phyloP scores from a whole-genome alignment of 1,140 invertebrate species.

The Euura saliciscinereae region DNA sequence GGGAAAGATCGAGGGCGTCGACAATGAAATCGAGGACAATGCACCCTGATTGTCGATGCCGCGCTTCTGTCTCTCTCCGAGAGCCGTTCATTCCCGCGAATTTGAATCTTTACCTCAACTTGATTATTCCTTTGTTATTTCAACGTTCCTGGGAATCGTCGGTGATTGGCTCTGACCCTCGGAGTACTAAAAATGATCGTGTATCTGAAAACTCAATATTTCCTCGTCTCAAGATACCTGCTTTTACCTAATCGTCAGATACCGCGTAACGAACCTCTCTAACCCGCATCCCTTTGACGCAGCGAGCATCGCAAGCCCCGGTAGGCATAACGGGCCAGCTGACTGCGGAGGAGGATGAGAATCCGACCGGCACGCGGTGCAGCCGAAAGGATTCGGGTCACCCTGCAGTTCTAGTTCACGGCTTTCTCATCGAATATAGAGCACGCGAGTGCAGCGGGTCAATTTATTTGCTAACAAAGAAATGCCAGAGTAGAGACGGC shows the following conservation, averaged over 20 bases:
- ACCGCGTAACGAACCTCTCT: too few species aligned
- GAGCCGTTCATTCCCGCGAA: too few species aligned
- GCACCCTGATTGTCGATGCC: not conserved
- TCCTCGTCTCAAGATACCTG: too few species aligned
- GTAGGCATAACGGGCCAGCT: not conserved
- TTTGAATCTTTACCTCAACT: too few species aligned
- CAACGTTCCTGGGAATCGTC: too few species aligned
- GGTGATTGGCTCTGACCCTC: too few species aligned
- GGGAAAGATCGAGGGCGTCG: not conserved
- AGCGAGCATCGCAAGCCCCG: not conserved
- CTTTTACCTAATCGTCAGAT: too few species aligned
- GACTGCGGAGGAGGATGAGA: not conserved
- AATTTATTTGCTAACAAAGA: conserved; percentile 5
- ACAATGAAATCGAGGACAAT: not conserved
- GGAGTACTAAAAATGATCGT: too few species aligned
- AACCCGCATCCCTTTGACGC: not conserved
- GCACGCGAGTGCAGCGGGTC: not conserved
- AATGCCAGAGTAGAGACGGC: not conserved
- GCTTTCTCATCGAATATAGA: conserved; percentile 4
- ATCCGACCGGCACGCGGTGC: not conserved
- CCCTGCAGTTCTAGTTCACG: not conserved
- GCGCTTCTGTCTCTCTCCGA: not conserved
- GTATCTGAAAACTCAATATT: too few species aligned
- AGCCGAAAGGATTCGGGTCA: not conserved
- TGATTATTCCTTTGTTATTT: too few species aligned